These are phyloP conservation scores for Scaeva pyrastri DNA, from an alignment of 2,888 invertebrate species.

Conservation along the genomic window DNA sequence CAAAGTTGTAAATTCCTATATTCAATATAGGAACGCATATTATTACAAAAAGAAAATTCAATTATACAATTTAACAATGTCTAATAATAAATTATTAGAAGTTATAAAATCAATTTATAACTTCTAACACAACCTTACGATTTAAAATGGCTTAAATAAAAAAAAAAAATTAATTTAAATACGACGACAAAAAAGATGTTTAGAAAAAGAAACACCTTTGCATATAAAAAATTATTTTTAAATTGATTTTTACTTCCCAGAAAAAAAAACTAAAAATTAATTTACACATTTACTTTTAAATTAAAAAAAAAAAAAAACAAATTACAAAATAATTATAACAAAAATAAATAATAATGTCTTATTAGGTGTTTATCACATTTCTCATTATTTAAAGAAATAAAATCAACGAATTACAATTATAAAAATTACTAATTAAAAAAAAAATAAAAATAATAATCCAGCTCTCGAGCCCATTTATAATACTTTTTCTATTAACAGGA, in stretches of 20 bases:
- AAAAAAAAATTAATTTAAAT: neutral
- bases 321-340: too few species aligned
- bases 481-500: conserved; percentile 73
- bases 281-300: conserved; percentile 40
- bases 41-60: conserved; percentile 22
- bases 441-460: conserved; percentile 28
- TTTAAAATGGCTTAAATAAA: conserved; percentile 68
- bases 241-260: neutral
- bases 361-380: conserved; percentile 71
- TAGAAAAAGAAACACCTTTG: conserved; percentile 20
- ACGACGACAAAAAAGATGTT: neutral
- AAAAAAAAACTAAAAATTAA: neutral
- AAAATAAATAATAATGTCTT: conserved; percentile 52
- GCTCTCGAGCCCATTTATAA: conserved; percentile 39
- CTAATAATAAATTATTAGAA: conserved; percentile 38
- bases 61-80: conserved; percentile 55
- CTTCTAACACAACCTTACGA: conserved; percentile 62
- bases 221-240: neutral
- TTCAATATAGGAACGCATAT: conserved; percentile 56
- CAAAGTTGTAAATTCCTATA: conserved; percentile 55
- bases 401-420: conserved; percentile 50
- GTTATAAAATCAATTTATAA: conserved; percentile 58
- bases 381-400: conserved; percentile 60
- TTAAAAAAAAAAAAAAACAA: conserved; percentile 39
- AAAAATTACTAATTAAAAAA: neutral